These are phyloP conservation scores for Xenentodon cancila DNA, from an alignment of 2,797 vertebrate genomes.

Conservation along the genomic window DNA sequence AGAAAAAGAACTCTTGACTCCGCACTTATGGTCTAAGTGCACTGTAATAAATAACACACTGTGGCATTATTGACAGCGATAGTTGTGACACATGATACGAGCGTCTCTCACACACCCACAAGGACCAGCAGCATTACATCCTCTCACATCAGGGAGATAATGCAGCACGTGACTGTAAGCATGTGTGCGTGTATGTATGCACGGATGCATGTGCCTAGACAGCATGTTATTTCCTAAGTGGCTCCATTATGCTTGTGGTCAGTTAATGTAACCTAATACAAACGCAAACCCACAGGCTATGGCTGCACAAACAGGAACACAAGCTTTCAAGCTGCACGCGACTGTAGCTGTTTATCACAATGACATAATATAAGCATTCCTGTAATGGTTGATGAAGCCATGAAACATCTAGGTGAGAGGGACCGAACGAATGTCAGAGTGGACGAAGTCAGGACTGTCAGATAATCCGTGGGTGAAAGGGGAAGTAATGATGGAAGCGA, in stretches of 20 bases:
- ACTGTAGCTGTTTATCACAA: slow-evolving; percentile 15
- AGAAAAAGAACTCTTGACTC: slow-evolving; percentile 22
- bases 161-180: slow-evolving; percentile 45
- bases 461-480: slow-evolving; percentile 23
- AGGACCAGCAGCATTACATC: slow-evolving; percentile 52
- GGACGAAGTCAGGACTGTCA: background rate
- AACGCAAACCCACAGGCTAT: slow-evolving; percentile 32
- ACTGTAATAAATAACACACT: slow-evolving; percentile 35
- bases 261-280: slow-evolving; percentile 69
- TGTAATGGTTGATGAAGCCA: slow-evolving; percentile 9
- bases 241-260: slow-evolving; percentile 81
- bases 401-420: slow-evolving; percentile 9
- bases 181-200: slow-evolving; percentile 9
- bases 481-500: too few relatives aligned
- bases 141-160: slow-evolving; percentile 57
- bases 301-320: slow-evolving; percentile 20
- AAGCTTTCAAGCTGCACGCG: slow-evolving; percentile 32
- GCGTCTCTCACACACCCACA: slow-evolving; percentile 48
- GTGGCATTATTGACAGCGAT: slow-evolving; percentile 40
- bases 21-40: slow-evolving; percentile 24
- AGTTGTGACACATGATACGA: slow-evolving; percentile 59
- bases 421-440: background rate
- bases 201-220: slow-evolving; percentile 33
- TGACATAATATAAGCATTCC: slow-evolving; percentile 9
- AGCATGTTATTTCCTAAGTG: slow-evolving; percentile 71